A percentile compares a stretch with the other conserved stretches of the same genome.
These are phyloP conservation scores for Ifrita kowaldi DNA, from an alignment of 2,113 vertebrate species.

Conservation along the genomic window DNA sequence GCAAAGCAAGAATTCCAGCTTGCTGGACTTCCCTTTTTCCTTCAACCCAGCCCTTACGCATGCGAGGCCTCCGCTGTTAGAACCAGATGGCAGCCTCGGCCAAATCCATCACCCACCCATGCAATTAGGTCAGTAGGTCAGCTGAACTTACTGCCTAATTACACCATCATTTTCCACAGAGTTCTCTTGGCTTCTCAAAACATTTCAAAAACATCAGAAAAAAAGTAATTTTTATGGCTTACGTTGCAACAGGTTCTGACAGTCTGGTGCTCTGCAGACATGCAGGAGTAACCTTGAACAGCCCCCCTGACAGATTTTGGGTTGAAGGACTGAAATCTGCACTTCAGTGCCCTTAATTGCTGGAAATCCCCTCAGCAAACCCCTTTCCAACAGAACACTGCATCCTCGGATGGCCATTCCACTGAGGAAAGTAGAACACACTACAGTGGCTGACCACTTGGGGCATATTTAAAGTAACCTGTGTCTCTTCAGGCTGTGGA, in stretches of 20 bases:
- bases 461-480: background rate
- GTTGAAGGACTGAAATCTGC: background rate
- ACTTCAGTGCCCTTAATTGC: background rate
- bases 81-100: background rate
- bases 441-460: background rate
- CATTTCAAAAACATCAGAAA: background rate
- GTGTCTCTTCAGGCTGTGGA: background rate
- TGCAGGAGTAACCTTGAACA: background rate
- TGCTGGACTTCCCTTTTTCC: background rate
- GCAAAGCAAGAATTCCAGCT: background rate
- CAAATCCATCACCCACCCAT: background rate
- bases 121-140: constrained; percentile 19
- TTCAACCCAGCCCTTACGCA: background rate
- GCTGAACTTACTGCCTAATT: background rate
- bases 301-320: background rate
- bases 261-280: rapidly evolving
- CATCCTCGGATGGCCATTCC: background rate
- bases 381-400: background rate
- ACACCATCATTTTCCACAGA: background rate
- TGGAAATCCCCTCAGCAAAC: background rate
- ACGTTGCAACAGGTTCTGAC: background rate
- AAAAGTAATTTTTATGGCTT: background rate
- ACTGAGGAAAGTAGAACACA: background rate
- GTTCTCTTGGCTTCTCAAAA: background rate
- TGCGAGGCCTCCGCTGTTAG: background rate